These are phyloP conservation scores for Melanophora roralis DNA, from an alignment of 2,888 invertebrate genomes.

Conservation along the genomic window DNA sequence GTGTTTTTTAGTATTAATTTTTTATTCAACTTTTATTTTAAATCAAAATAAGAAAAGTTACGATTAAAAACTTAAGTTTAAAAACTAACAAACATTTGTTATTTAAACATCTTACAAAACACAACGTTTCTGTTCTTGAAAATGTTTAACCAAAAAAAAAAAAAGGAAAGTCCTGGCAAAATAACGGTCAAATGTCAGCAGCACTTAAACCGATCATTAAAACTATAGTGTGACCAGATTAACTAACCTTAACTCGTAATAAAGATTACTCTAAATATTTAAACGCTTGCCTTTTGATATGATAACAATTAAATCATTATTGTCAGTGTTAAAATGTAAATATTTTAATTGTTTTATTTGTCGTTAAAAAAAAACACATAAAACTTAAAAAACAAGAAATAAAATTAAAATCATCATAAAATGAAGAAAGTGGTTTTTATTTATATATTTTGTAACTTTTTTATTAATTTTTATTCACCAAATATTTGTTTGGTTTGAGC, in stretches of 20 bases:
- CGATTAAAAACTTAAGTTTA: constrained; percentile 46
- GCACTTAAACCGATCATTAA: neutral
- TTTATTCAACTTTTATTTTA: neutral
- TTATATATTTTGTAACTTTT: neutral
- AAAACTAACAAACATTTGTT: constrained; percentile 52
- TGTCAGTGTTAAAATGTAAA: neutral
- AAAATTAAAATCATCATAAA: constrained; percentile 13
- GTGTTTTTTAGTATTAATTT: neutral
- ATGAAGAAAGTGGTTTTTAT: neutral
- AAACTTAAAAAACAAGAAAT: neutral
- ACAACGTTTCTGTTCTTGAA: constrained; percentile 35
- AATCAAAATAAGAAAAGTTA: constrained; percentile 54
- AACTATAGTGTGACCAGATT: neutral
- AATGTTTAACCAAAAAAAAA: neutral
- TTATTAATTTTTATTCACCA: neutral
- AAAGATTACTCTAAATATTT: neutral
- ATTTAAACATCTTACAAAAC: constrained; percentile 37
- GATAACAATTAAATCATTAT: neutral
- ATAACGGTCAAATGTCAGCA: too few relatives aligned
- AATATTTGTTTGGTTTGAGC: constrained; percentile 11
- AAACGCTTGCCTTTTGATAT: neutral
- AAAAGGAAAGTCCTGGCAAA: neutral
- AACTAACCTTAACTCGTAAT: neutral
- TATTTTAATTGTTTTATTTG: neutral
- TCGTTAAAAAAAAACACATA: neutral